phyloP scores from a whole-genome alignment of 2,113 vertebrate genomes.

The Dromiciops gliroides region DNA sequence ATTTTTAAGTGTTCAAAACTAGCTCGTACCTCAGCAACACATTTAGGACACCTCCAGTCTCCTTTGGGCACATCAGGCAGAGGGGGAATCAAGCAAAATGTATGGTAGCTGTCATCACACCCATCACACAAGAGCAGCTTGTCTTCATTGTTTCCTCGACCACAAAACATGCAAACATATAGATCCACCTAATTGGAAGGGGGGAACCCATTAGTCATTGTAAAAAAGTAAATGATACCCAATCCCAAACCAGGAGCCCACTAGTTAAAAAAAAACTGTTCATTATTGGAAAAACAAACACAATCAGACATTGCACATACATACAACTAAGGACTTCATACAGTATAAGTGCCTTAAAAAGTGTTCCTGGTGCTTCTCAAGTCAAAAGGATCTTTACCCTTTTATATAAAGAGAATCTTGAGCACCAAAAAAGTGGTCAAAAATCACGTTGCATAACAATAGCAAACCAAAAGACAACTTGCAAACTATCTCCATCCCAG shows the following conservation, averaged over 20 bases:
- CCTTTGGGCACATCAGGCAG: slow-evolving; percentile 97
- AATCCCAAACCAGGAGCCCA: slow-evolving; percentile 43
- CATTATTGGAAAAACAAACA: slow-evolving; percentile 37
- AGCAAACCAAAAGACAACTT: neutral
- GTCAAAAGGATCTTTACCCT: slow-evolving; percentile 16
- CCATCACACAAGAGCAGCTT: slow-evolving; percentile 96
- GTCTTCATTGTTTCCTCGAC: slow-evolving; percentile 96
- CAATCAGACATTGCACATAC: slow-evolving; percentile 35
- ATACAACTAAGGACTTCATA: neutral
- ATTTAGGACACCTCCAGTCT: slow-evolving; percentile 98
- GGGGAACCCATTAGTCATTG: slow-evolving; percentile 23
- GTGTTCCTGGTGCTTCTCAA: slow-evolving; percentile 32
- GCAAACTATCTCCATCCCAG: neutral
- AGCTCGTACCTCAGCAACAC: slow-evolving; percentile 93
- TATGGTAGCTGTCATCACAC: slow-evolving; percentile 99
- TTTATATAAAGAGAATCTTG: neutral
- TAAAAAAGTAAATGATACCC: neutral
- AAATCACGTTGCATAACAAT: neutral
- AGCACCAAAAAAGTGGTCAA: neutral
- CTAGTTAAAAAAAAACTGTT: slow-evolving; percentile 55
- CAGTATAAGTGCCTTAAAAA: slow-evolving; percentile 29
- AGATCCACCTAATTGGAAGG: slow-evolving; percentile 90
- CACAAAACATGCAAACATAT: slow-evolving; percentile 97
- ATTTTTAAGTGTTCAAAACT: slow-evolving; percentile 1
- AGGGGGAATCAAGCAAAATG: slow-evolving; percentile 97